Base-by-base conservation (phyloP, 2,797 vertebrate species). In the Amblyraja radiata region DNA sequence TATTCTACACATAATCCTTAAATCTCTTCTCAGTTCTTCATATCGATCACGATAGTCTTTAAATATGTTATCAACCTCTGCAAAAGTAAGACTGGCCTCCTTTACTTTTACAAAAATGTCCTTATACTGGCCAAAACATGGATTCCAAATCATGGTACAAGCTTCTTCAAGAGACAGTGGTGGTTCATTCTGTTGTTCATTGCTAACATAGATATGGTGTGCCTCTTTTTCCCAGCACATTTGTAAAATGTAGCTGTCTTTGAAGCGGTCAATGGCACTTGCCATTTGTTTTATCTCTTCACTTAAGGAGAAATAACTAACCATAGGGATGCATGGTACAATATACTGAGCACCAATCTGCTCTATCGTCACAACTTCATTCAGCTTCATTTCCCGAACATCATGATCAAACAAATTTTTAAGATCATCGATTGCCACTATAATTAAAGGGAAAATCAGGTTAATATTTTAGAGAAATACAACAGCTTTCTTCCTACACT, bases 231-330 rank as follows among this genome's bases (percentile, higher is more conserved):
- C 94, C 99, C 98, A 99, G 93, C 97, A 97, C 79, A 94, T 58
- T 94, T 95, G 96, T 94, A 99, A 98, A 93, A 98, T 90, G 91
- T 96, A 94, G 94, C 98, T 98, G 0, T 97, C 95, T 58, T 94
- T 96, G 21, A 97, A 96, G 0, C 0, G 73, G 94, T 96, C 93
- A 0, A 98, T 93, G 1, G 1, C 0, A 0, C 93, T 6, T 1
- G 96, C 97, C 96, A 97, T 97, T 0, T 93, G 0, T 84, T 94
- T 96, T 0, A 97, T 83, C 0, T 95, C 0, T 0, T 95, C 90
- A 58, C 95, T 96, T 93, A 99, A 95, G 1, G 93, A 28, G 94
- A 98, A 99, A 94, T 95, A 97, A 0, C 96, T 96, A 86, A 95
- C 94, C 4, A 93, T 7, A 0, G 74, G 18, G 32, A 13, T 18